Evolutionary conservation across 2,888 invertebrate species (phyloP), one percentile per base, ranked within the genome.

Genomic region (Sinotaia quadrata): DNA sequence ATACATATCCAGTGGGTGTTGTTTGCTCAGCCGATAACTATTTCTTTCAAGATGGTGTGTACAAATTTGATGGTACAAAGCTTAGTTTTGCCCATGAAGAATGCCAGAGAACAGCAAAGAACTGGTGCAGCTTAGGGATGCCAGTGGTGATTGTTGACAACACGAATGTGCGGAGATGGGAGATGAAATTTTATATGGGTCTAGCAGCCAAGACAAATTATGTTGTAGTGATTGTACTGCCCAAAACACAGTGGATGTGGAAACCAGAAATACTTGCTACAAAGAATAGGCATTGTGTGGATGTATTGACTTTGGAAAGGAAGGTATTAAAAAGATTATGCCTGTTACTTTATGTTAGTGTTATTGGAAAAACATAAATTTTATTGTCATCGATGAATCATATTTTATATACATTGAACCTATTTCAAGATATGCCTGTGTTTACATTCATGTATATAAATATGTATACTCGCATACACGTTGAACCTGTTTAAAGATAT

Each of bases 1-100:
- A 73, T 10, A 56, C 75, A 0, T 88, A 85, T 71, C 69, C 72
- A 15, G 60, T 71, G 27, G 71, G 79, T 24, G 78, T 80, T 7
- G 77, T 86, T 8, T 88, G 88, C 72, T 87, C 88, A 1, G 87
- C 87, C 31, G 88, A 88, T 74, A 71, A 84, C 58, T 88, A 76
- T 72, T 88, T 86, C 68, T 69, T 75, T 18, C 77, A 67, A 18
- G 77, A 81, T 59, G 85, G 84, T 5, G 67, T 51, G 52, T 83
- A 80, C 61, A 78, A 74, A 10, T 87, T 82, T 76, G 80, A 86
- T 62, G 37, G 65, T 4, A 72, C 74, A 4, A 73, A 78, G 29
- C 71, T 88, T n/a, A 67, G 77, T 10, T 76, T 80, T 18, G 88
- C 87, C 21, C 88, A 89, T 68, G 68, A 75, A 41, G 61, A 67